Conservation (phyloP, 2,797 vertebrate species). For the Leptodactylus fallax region DNA sequence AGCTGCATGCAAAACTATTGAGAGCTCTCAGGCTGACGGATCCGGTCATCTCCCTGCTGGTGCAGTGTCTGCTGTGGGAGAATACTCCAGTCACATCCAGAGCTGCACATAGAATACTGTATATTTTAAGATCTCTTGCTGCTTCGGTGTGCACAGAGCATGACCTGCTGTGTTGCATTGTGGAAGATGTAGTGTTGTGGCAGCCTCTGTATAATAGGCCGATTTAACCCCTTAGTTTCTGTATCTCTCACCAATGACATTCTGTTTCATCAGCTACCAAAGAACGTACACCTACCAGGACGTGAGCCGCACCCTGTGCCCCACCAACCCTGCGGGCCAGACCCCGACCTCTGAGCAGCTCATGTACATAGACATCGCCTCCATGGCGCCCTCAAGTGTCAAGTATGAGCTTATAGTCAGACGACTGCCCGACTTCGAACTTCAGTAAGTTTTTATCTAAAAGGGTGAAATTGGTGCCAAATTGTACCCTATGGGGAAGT, state of each 20-base stretch:
- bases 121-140: not conserved
- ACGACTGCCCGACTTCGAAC: constrained; percentile 76
- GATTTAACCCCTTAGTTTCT: not conserved
- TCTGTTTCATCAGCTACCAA: constrained; percentile 71
- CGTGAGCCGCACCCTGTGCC: constrained; percentile 82
- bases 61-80: not conserved
- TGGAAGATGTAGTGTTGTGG: not conserved
- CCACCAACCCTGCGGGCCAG: constrained; percentile 73
- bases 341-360: constrained; percentile 72
- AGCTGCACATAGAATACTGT: not conserved
- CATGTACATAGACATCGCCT: constrained; percentile 79
- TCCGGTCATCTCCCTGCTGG: not conserved
- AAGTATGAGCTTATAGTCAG: constrained; percentile 77
- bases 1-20: not conserved
- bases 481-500: not conserved
- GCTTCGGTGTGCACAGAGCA: not conserved
- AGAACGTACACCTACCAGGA: constrained; percentile 81
- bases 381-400: constrained; percentile 77
- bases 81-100: not conserved
- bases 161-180: not conserved
- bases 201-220: not conserved
- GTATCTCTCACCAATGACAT: too few relatives aligned
- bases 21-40: not conserved
- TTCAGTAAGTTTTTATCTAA: constrained; percentile 73
- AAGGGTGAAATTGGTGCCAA: not conserved